These are phyloP conservation scores for Drosophila orosa DNA, from an alignment of 1,140 invertebrate species.

Conservation along the genomic window DNA sequence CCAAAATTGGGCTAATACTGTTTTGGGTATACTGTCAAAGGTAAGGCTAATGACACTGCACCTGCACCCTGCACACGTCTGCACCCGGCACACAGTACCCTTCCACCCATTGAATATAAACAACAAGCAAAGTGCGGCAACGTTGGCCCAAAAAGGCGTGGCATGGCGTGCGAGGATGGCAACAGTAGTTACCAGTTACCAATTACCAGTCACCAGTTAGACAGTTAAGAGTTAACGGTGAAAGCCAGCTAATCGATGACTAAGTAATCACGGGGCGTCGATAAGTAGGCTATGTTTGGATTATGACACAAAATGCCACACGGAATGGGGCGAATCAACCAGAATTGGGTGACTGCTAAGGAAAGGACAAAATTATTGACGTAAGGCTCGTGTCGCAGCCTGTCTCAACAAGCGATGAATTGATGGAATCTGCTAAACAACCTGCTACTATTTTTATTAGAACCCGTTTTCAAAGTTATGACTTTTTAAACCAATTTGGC, in stretches of 20 bases:
- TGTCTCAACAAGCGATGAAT: not conserved
- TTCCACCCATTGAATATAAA: constrained; percentile 33
- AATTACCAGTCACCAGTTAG: constrained; percentile 9
- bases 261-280: constrained; percentile 43
- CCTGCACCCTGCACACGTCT: constrained; percentile 18
- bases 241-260: constrained; percentile 54
- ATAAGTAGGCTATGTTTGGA: constrained; percentile 59
- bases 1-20: constrained; percentile 55
- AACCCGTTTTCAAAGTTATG: constrained; percentile 12
- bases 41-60: constrained; percentile 75
- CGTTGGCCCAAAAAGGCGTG: constrained; percentile 26
- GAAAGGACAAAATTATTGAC: not conserved
- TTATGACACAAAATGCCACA: constrained; percentile 28
- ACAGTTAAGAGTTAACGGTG: constrained; percentile 10
- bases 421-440: not conserved
- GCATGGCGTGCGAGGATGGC: constrained; percentile 26
- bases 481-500: constrained; percentile 13
- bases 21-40: constrained; percentile 44
- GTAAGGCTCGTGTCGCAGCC: constrained; percentile 8
- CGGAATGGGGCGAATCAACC: not conserved
- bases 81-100: not conserved
- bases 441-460: not conserved
- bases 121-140: constrained; percentile 53
- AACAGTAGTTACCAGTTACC: constrained; percentile 22
- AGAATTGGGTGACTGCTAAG: constrained; percentile 24